Evolutionary conservation across 2,888 invertebrate genomes (phyloP).

Genomic region (Smittia aterrima): DNA sequence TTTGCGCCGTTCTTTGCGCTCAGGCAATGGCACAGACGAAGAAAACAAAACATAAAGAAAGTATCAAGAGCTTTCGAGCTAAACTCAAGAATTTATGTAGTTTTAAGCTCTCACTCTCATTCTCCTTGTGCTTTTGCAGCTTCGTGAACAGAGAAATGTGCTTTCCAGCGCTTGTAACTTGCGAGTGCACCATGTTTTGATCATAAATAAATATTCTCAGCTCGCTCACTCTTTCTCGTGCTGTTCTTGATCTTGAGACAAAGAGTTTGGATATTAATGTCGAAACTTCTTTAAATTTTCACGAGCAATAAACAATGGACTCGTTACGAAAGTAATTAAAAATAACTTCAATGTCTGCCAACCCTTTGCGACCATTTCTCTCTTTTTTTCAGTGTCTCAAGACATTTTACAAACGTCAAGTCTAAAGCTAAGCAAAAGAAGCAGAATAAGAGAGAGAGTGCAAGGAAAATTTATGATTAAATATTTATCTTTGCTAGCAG

Average conservation of each 20-base stretch:
- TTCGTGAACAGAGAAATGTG: neutral
- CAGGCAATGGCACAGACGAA: neutral
- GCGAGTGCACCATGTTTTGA: slow-evolving; percentile 29
- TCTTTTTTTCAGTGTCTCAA: too few relatives aligned
- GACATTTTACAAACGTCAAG: too few relatives aligned
- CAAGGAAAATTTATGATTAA: slow-evolving; percentile 35
- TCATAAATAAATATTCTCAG: slow-evolving; percentile 23
- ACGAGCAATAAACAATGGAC: too few relatives aligned
- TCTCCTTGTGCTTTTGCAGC: too few relatives aligned
- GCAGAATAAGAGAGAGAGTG: neutral
- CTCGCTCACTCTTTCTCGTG: too few relatives aligned
- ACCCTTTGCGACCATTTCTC: too few relatives aligned
- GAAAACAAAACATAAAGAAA: neutral
- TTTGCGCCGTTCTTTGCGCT: neutral
- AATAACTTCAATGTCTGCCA: too few relatives aligned
- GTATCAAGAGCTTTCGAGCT: slow-evolving; percentile 21
- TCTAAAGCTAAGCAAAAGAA: too few relatives aligned
- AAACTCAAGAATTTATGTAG: slow-evolving; percentile 26
- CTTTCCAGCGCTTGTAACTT: neutral
- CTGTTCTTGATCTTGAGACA: too few relatives aligned
- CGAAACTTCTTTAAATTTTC: too few relatives aligned
- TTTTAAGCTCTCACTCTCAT: slow-evolving; percentile 16
- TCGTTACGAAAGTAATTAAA: too few relatives aligned
- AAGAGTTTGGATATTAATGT: too few relatives aligned
- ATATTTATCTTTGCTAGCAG: slow-evolving; percentile 24